Evolutionary conservation across 2,797 vertebrate genomes (phyloP), one percentile per base, ranked within the genome.

Genomic region (Buceros bicornis): DNA sequence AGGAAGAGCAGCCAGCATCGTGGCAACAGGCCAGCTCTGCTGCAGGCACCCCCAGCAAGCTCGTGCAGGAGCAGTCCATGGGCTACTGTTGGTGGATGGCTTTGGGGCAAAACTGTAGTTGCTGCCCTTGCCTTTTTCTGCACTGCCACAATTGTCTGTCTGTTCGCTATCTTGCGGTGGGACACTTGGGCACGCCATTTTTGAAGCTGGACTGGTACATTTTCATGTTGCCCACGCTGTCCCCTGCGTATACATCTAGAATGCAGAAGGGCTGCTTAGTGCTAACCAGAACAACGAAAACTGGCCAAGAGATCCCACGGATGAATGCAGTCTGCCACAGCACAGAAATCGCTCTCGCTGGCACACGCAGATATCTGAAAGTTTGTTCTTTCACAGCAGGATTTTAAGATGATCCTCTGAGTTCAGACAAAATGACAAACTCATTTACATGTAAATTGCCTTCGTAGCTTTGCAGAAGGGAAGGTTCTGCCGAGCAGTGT

Each of bases 401-500:
- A 95, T 97, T 95, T 95, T 90, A 91, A 94, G 97, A 93, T 94
- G 97, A 96, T 96, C 95, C 93, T 95, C 81, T 45, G 92, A 96
- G 94, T 97, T 97, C 95, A 95, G 93, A 95, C 93, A 93, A 95
- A 97, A 96, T 80, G 92, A 97, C 96, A 95, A 89, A 95, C 96
- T 97, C 93, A 97, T 97, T 97, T 97, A 90, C 93, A 97, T 97
- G 95, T 85, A 96, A 97, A 97, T 96, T 97, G 94, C 94, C 94
- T 97, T 93, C 53, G 15, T 87, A 93, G 95, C 91, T 97, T 90
- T 95, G 90, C 94, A 93, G 93, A 96, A 96, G 94, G 83, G 91
- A 95, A 95, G 95, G 95, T 93, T 95, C 92, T 92, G 95, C 65
- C 0, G 82, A 96, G 95, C 93, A 69, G 65, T 51, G 78, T 72